phyloP scores from a whole-genome alignment of 2,113 vertebrate species.

The Lepisosteus osseus region DNA sequence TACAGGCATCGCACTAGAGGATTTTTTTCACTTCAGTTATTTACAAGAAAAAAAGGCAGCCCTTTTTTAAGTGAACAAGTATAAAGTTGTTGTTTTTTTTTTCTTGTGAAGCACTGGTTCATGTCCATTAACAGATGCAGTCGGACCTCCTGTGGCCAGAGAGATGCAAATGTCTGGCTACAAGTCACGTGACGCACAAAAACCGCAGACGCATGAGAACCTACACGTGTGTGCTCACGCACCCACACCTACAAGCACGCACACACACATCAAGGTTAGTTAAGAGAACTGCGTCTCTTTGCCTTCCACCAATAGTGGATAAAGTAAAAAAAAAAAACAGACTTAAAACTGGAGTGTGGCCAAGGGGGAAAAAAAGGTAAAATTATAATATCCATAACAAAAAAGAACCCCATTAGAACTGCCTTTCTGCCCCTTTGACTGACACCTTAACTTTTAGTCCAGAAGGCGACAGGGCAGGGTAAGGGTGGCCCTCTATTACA shows the following conservation, averaged over 20 bases:
- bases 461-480: not conserved
- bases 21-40: slow-evolving; percentile 68
- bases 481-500: not conserved
- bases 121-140: slow-evolving; percentile 39
- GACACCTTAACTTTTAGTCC: not conserved
- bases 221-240: slow-evolving; percentile 34
- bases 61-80: slow-evolving; percentile 75
- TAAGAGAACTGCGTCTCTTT: slow-evolving; percentile 30
- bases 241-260: slow-evolving; percentile 10
- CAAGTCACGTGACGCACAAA: not conserved
- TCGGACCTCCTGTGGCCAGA: slow-evolving; percentile 23
- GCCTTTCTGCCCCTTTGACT: slow-evolving; percentile 5
- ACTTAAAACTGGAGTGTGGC: slow-evolving; percentile 17
- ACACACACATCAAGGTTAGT: slow-evolving; percentile 25
- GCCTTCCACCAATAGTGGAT: slow-evolving; percentile 41
- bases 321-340: slow-evolving; percentile 25
- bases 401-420: slow-evolving; percentile 4
- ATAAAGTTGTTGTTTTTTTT: slow-evolving; percentile 58
- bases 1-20: slow-evolving; percentile 71
- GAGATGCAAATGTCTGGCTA: not conserved
- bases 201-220: slow-evolving; percentile 23
- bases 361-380: slow-evolving; percentile 29
- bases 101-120: slow-evolving; percentile 68
- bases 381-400: slow-evolving; percentile 15
- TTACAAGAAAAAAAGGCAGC: slow-evolving; percentile 82